Evolutionary conservation across 2,797 vertebrate species (phyloP).

Genomic region (Saxicola maurus): DNA sequence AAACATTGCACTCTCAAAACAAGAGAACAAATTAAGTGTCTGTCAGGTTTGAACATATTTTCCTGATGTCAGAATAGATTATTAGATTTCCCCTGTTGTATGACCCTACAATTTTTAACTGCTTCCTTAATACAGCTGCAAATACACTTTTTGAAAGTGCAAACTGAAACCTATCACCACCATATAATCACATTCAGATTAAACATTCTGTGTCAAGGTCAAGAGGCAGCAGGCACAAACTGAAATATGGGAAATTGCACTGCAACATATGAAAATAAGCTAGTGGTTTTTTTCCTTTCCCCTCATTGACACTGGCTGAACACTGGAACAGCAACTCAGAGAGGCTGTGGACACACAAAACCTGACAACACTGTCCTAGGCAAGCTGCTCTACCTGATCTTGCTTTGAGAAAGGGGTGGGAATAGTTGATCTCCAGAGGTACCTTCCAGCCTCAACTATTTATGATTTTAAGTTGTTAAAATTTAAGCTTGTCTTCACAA

Average conservation of each 20-base stretch:
- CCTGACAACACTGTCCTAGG: background rate
- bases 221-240: background rate
- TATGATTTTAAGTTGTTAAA: background rate
- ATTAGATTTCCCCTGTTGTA: background rate
- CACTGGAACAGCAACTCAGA: background rate
- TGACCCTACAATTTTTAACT: background rate
- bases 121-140: background rate
- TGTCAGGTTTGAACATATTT: background rate
- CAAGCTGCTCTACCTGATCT: background rate
- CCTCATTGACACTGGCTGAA: fast-evolving
- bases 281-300: fast-evolving
- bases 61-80: background rate
- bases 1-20: background rate
- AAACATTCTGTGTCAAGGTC: background rate
- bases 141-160: background rate
- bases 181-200: background rate
- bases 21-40: background rate
- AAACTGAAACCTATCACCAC: background rate
- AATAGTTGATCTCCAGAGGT: background rate
- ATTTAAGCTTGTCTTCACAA: background rate
- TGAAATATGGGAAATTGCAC: background rate
- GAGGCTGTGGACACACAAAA: background rate
- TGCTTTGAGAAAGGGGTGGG: background rate
- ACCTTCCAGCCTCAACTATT: background rate
- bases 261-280: background rate